Evolutionary conservation across 2,113 vertebrate species (phyloP), one percentile per base, ranked within the genome.

Genomic region (Monopterus albus): DNA sequence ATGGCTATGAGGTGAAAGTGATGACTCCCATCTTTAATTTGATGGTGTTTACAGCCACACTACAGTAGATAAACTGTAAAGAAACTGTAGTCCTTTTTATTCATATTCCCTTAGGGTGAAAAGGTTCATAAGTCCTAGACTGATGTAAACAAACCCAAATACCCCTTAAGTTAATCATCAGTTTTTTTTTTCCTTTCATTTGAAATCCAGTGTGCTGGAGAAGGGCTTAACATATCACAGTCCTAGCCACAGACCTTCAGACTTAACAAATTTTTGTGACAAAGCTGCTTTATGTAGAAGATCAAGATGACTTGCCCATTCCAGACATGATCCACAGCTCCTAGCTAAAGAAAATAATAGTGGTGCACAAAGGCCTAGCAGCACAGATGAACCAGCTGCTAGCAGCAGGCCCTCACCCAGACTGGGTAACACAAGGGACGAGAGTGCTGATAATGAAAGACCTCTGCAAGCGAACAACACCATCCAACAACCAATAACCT

Each of bases 41-140:
- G 14, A 36, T 46, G 21, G 18, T 35, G 49, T 71, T 61, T 56
- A 46, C 31, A 62, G 33, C 66, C 45, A 36, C 21, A 62, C 26
- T 10, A 50, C 21, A 62, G 31, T 10, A 50, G 21, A 65, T 45
- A 21, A 72, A 58, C 12, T 49, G 26, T 51, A 2, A 13, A 43
- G 52, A 20, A 53, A 73, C 11, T 15, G 11, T 55, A 33, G 6
- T 3, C 6, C 10, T 11, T 68, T 68, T 38, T 45, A n/a, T 66
- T 35, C 46, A 31, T 31, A 29, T 64, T 8, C 15, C 31, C 49
- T 2, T 1, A 31, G 47, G 26, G 25, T 28, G 15, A 45, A 65
- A 13, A 39, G 11, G 58, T 3, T 9, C 38, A 43, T 7, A 52
- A 53, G 8, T 40, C 21, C 46, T 20, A 43, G 18, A 66, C 11